Conservation (phyloP, 2,888 invertebrate genomes). For the Yponomeuta cagnagella region DNA sequence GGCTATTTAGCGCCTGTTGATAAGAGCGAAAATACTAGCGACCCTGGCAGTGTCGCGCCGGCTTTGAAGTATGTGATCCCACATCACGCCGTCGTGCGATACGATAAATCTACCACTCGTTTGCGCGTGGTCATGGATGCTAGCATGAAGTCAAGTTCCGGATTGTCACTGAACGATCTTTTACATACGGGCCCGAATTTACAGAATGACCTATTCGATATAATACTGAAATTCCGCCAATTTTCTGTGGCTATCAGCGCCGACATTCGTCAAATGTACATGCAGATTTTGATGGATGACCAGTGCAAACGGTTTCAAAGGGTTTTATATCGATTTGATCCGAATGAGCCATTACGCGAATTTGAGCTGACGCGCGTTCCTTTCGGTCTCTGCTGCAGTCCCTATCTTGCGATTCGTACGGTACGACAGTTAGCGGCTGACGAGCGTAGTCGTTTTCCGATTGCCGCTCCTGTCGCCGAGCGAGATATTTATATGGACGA, state of each 20-base stretch:
- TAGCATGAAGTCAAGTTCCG: constrained; percentile 12
- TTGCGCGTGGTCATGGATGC: constrained; percentile 14
- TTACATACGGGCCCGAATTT: constrained; percentile 14
- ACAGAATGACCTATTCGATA: constrained; percentile 12
- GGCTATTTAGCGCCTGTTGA: background rate
- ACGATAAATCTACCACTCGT: constrained; percentile 11
- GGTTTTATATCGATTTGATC: constrained; percentile 2
- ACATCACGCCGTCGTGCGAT: constrained; percentile 12
- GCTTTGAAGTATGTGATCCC: constrained; percentile 10
- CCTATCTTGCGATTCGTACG: constrained; percentile 2
- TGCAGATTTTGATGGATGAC: constrained; percentile 4
- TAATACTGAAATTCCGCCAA: constrained; percentile 11
- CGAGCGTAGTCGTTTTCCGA: background rate
- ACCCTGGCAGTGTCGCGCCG: background rate
- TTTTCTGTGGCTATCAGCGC: constrained; percentile 4
- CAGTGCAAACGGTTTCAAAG: constrained; percentile 3
- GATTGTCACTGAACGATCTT: constrained; percentile 13
- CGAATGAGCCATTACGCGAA: background rate
- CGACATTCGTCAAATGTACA: constrained; percentile 17
- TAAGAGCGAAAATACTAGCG: background rate
- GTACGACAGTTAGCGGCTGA: background rate
- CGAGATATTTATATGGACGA: background rate
- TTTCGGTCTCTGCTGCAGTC: constrained; percentile 9
- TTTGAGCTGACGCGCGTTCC: constrained; percentile 5
- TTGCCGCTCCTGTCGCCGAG: background rate